Evolutionary conservation across 2,888 invertebrate genomes (phyloP).

Genomic region (Acleris sparsana): DNA sequence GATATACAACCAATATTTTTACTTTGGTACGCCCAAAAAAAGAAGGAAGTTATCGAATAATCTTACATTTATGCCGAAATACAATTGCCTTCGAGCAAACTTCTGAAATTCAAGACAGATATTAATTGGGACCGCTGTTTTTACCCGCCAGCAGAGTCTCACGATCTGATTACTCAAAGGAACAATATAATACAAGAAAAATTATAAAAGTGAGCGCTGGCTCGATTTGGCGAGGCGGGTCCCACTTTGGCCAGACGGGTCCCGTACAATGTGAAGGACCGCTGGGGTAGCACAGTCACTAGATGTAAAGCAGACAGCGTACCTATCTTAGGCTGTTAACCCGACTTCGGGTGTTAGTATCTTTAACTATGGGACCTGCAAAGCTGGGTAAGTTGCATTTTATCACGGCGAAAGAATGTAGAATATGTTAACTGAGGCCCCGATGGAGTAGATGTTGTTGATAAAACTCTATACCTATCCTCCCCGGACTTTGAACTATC

Average conservation of each 20-base stretch:
- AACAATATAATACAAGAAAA: constrained; percentile 46
- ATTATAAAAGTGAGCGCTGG: constrained; percentile 52
- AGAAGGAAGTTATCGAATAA: too few species aligned
- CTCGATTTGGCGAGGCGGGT: constrained; percentile 45
- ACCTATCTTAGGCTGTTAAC: background rate
- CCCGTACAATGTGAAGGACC: constrained; percentile 50
- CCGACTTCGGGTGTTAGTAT: background rate
- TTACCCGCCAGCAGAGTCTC: constrained; percentile 25
- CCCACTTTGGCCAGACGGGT: constrained; percentile 58
- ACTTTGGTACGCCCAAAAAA: too few species aligned
- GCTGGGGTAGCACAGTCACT: constrained; percentile 43
- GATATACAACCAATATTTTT: too few species aligned
- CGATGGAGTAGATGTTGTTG: too few species aligned
- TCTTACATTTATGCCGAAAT: background rate
- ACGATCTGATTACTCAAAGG: constrained; percentile 36
- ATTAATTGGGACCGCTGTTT: constrained; percentile 13
- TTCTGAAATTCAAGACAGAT: constrained; percentile 10
- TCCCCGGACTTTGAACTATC: too few species aligned
- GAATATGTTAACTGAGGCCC: too few species aligned
- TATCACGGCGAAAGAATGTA: too few species aligned
- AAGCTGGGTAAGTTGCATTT: too few species aligned
- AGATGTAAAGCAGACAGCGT: constrained; percentile 1
- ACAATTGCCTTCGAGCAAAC: background rate
- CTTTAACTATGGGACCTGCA: too few species aligned
- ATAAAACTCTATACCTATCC: too few species aligned